A percentile compares a stretch with the other conserved stretches of the same genome.
Conservation (phyloP, 2,888 invertebrate genomes). For the Drosophila sordidula region DNA sequence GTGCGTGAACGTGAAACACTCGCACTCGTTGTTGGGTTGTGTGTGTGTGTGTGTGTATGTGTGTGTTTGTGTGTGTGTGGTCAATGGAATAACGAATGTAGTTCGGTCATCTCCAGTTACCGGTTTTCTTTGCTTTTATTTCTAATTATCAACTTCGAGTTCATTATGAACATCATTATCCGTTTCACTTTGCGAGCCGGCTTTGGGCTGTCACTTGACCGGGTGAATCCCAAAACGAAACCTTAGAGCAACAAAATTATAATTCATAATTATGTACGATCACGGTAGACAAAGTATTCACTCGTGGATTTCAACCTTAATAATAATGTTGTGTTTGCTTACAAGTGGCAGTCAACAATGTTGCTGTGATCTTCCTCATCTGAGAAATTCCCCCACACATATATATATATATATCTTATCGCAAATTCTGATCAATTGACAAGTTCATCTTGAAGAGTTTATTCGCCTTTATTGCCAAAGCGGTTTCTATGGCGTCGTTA, state of each 20-base stretch:
- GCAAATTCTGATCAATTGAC: conserved; percentile 55
- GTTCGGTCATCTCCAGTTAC: conserved; percentile 48
- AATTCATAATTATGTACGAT: conserved; percentile 35
- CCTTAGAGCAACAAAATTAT: conserved; percentile 6
- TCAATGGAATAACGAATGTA: conserved; percentile 34
- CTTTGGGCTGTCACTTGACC: conserved; percentile 41
- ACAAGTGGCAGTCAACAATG: conserved; percentile 6
- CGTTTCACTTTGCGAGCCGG: conserved; percentile 14
- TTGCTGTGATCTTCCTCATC: conserved; percentile 44
- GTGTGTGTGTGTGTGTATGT: background rate
- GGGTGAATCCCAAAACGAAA: conserved; percentile 60
- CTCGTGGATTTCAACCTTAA: conserved; percentile 6
- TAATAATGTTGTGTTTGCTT: conserved; percentile 12
- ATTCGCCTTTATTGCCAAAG: conserved; percentile 65
- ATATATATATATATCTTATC: conserved; percentile 1
- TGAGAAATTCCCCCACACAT: conserved; percentile 22
- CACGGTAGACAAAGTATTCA: conserved; percentile 12
- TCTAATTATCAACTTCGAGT: conserved; percentile 55
- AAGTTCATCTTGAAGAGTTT: conserved; percentile 77
- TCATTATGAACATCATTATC: conserved; percentile 25
- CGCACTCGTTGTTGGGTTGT: conserved; percentile 3
- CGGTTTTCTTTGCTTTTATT: conserved; percentile 66
- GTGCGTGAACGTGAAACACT: conserved; percentile 17
- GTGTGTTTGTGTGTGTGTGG: conserved; percentile 15
- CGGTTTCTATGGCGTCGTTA: conserved; percentile 67